phyloP scores from a whole-genome alignment of 2,113 vertebrate genomes.

The Sinosuthora webbiana region DNA sequence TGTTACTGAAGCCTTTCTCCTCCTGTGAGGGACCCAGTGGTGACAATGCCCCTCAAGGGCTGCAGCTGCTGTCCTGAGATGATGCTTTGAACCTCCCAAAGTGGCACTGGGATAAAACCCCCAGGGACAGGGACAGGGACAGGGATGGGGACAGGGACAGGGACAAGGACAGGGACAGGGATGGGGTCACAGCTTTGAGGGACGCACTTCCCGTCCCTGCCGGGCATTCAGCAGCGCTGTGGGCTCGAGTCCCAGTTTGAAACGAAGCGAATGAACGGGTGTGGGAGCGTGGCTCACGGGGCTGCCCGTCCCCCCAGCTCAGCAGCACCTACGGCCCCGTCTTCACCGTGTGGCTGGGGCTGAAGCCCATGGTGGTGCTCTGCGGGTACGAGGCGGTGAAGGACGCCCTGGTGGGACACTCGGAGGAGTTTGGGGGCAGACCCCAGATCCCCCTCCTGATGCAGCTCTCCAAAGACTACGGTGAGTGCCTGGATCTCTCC shows the following conservation, averaged over 20 bases:
- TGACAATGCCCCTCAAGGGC: not conserved
- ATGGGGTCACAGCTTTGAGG: fast-evolving
- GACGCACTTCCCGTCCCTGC: not conserved
- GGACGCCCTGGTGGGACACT: constrained; percentile 53
- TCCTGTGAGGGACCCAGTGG: not conserved
- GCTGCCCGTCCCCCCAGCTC: not conserved
- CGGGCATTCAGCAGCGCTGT: fast-evolving
- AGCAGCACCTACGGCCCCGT: constrained; percentile 7
- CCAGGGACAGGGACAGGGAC: not conserved
- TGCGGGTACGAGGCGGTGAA: constrained; percentile 26
- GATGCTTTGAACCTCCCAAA: not conserved
- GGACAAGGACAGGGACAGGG: fast-evolving
- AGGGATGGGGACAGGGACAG: too few relatives aligned
- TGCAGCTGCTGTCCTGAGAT: not conserved
- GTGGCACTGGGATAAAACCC: not conserved
- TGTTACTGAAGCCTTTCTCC: not conserved
- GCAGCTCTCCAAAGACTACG: not conserved
- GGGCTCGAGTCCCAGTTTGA: fast-evolving
- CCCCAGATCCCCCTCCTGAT: not conserved
- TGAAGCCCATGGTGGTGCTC: constrained; percentile 28
- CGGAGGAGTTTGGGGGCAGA: constrained; percentile 43
- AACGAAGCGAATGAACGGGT: fast-evolving
- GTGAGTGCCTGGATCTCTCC: not conserved
- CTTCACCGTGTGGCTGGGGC: constrained; percentile 61
- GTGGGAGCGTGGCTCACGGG: not conserved